Percentiles rank a stretch among this genome's conserved stretches.
These are phyloP conservation scores for Pseudomyrmex gracilis DNA, from an alignment of 1,140 invertebrate species.

Conservation along the genomic window DNA sequence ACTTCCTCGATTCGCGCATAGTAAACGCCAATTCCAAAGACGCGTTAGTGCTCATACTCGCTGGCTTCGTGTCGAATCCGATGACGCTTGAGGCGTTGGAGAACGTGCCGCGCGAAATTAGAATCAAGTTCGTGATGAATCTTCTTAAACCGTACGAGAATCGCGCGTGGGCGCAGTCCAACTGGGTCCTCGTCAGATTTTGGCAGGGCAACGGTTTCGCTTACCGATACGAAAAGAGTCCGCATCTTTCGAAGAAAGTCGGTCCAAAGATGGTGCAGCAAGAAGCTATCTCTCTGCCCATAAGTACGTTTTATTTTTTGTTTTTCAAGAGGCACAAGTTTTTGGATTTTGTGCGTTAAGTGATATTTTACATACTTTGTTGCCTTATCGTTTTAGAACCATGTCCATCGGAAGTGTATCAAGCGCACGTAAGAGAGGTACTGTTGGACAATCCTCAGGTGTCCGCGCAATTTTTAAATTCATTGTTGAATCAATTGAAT, in stretches of 20 bases:
- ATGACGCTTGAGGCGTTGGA: constrained; percentile 88
- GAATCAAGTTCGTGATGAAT: constrained; percentile 88
- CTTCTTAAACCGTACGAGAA: constrained; percentile 93
- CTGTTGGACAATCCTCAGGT: constrained; percentile 81
- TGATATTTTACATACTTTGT: not conserved
- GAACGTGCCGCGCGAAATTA: constrained; percentile 85
- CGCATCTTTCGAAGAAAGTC: constrained; percentile 86
- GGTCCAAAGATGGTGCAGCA: constrained; percentile 83
- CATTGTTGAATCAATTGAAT: constrained; percentile 93
- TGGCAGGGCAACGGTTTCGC: constrained; percentile 95
- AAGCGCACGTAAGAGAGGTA: constrained; percentile 86
- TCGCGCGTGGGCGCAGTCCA: constrained; percentile 94
- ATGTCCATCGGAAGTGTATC: constrained; percentile 87
- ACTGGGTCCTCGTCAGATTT: constrained; percentile 93
- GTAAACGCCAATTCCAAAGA: constrained; percentile 92
- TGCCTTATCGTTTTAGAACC: constrained; percentile 85
- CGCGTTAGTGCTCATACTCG: constrained; percentile 91
- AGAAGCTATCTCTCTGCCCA: constrained; percentile 83
- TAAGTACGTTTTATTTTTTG: constrained; percentile 80
- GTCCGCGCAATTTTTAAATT: constrained; percentile 91
- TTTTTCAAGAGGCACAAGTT: constrained; percentile 1
- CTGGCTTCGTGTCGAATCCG: constrained; percentile 89
- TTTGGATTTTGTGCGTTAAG: not conserved
- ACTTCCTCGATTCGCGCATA: constrained; percentile 92
- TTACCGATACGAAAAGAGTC: constrained; percentile 90